These are phyloP conservation scores for Molorchus minor DNA, from an alignment of 2,888 invertebrate genomes.

Conservation along the genomic window DNA sequence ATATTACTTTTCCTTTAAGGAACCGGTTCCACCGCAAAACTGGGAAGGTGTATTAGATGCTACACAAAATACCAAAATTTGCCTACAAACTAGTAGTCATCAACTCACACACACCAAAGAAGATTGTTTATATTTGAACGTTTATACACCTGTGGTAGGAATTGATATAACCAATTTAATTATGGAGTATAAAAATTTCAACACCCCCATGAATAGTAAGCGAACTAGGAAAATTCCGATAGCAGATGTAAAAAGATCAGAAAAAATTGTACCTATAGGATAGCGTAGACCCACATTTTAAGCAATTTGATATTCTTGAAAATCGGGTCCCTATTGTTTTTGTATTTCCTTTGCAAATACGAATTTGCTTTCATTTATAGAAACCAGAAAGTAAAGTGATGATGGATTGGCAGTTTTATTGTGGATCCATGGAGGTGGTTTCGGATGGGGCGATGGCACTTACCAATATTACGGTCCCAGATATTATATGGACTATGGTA, in stretches of 20 bases:
- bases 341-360: too few species aligned
- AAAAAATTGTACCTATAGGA: too few species aligned
- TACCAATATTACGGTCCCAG: slow-evolving; percentile 35
- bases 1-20: too few species aligned
- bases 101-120: not conserved
- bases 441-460: slow-evolving; percentile 30
- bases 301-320: too few species aligned
- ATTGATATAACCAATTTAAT: not conserved
- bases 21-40: slow-evolving; percentile 5
- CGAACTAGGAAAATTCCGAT: too few species aligned
- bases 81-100: not conserved
- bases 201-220: not conserved
- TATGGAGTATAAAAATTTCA: not conserved
- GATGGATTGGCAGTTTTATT: slow-evolving; percentile 44
- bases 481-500: slow-evolving; percentile 37
- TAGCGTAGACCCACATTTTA: too few species aligned
- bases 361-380: too few species aligned
- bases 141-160: slow-evolving; percentile 21
- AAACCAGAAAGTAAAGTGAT: slow-evolving; percentile 12
- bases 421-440: slow-evolving; percentile 49
- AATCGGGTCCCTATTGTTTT: too few species aligned
- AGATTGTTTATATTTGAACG: slow-evolving; percentile 22
- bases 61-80: slow-evolving; percentile 16
- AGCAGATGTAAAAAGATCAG: too few species aligned
- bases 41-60: slow-evolving; percentile 12